A percentile compares a stretch with the other conserved stretches of the same genome.
phyloP scores from a whole-genome alignment of 2,888 invertebrate species.

The Trissolcus brochymenae region DNA sequence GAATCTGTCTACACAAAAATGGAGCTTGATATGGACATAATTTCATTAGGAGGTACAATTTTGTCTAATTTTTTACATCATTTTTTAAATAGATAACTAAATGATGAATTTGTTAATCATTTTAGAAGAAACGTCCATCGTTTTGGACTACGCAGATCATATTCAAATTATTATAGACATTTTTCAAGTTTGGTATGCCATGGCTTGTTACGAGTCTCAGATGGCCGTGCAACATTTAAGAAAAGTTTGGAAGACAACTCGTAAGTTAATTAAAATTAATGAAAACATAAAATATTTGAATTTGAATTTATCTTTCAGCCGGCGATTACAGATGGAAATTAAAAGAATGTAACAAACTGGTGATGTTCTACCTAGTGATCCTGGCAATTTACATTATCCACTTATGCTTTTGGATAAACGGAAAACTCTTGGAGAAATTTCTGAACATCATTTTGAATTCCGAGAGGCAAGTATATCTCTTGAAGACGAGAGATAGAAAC shows the following conservation, averaged over 20 bases:
- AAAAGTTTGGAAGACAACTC: slow-evolving; percentile 61
- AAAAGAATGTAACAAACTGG: slow-evolving; percentile 59
- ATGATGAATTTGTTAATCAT: background rate
- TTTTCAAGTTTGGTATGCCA: slow-evolving; percentile 36
- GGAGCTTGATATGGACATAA: no score
- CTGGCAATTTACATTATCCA: slow-evolving; percentile 62
- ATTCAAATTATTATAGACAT: slow-evolving; percentile 13
- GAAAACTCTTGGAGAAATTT: slow-evolving; percentile 58
- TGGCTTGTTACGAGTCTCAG: slow-evolving; percentile 31
- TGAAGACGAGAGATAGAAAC: no score
- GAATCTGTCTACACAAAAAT: no score
- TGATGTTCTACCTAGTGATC: slow-evolving; percentile 62
- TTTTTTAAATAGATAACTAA: background rate
- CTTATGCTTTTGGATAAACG: slow-evolving; percentile 59
- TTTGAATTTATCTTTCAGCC: slow-evolving; percentile 10
- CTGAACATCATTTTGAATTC: slow-evolving; percentile 51
- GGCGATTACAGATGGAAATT: slow-evolving; percentile 16
- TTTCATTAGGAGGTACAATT: no score
- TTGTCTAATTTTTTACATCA: background rate
- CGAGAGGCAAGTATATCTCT: slow-evolving; percentile 22
- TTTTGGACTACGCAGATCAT: slow-evolving; percentile 9
- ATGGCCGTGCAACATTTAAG: slow-evolving; percentile 59
- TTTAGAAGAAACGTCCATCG: background rate
- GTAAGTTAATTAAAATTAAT: slow-evolving; percentile 43
- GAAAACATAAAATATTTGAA: no score